Evolutionary conservation across 2,113 vertebrate genomes (phyloP), one percentile per base, ranked within the genome.

Genomic region (Tympanuchus pallidicinctus): DNA sequence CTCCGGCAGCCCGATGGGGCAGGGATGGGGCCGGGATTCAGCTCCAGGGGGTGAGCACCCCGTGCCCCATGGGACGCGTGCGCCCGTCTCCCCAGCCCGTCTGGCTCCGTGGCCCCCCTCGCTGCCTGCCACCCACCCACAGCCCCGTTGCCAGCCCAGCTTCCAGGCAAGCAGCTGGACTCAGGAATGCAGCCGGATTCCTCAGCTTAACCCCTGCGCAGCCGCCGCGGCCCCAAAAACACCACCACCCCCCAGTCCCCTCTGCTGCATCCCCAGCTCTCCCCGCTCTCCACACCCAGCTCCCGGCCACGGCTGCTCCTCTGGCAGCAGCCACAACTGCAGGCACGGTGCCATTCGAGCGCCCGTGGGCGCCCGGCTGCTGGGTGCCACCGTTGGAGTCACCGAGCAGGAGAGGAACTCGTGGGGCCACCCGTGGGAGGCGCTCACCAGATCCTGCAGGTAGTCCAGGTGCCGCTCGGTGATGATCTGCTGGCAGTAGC

Each of bases 401-500:
- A 11, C 4, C 0, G 28, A 83, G 40, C 9, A 9, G 48, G 32
- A 61, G 28, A 43, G 15, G 27, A 25, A 42, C 42, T 1, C 1
- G 13, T 67, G 56, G 16, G 30, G 25, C 27, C 13, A 22, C 52
- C 52, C 10, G 0, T 7, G 13, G 8, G 24, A 7, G 61, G 54
- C 63, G 95, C 98, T 98, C 87, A 98, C 98, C 98, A 98, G 89
- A 20, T 97, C 80, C 69, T 98, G 93, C 74, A 98, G 94, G 32
- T 80, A 61, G 2, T 73, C 77, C 85, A 98, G 95, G 91, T 98
- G 98, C 42, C 86, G 75, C 1, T 95, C 56, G 0, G 93, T 93
- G 87, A 98, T 98, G 92, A 98, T 94, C 87, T 96, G 94, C 36
- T 94, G 66, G 87, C 97, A 97, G 66, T 97, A 85, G 56, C 83